These are phyloP conservation scores for Halisarca cf. caerulea DNA, from an alignment of 37 sponge, comb jelly and placozoan species.

Conservation along the genomic window DNA sequence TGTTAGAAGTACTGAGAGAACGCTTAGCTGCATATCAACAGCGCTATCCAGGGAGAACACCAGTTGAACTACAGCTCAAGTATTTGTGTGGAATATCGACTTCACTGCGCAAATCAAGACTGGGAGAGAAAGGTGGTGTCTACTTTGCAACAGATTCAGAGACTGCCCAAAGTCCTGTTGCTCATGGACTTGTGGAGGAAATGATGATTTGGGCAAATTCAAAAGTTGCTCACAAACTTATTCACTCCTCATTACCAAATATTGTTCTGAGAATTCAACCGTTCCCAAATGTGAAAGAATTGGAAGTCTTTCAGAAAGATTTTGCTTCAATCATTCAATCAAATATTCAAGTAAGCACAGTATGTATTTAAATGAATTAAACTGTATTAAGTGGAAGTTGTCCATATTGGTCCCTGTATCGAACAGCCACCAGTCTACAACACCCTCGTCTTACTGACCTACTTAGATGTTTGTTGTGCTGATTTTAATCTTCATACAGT, in stretches of 20 bases:
- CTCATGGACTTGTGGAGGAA: constrained; percentile 53
- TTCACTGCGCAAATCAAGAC: constrained; percentile 29
- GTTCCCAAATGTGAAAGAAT: constrained; percentile 22
- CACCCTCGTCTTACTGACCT: too few relatives aligned
- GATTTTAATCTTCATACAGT: too few relatives aligned
- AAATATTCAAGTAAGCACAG: neutral
- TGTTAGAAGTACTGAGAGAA: neutral
- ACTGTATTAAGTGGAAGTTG: too few relatives aligned
- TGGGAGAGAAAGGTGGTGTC: constrained; percentile 18
- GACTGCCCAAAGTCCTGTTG: neutral
- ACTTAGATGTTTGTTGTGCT: too few relatives aligned
- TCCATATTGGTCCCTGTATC: too few relatives aligned
- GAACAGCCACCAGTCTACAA: too few relatives aligned
- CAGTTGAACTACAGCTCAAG: neutral
- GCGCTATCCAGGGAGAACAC: neutral
- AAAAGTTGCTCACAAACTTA: constrained; percentile 33
- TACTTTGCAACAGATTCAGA: constrained; percentile 2
- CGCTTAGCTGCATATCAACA: neutral
- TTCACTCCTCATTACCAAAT: neutral
- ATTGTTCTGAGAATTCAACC: constrained; percentile 39
- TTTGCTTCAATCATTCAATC: neutral
- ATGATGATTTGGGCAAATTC: constrained; percentile 60
- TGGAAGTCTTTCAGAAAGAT: neutral
- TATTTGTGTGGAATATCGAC: constrained; percentile 33
- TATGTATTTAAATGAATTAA: too few relatives aligned